These are phyloP conservation scores for Trichomycterus rosablanca DNA, from an alignment of 2,113 vertebrate genomes.

Conservation along the genomic window DNA sequence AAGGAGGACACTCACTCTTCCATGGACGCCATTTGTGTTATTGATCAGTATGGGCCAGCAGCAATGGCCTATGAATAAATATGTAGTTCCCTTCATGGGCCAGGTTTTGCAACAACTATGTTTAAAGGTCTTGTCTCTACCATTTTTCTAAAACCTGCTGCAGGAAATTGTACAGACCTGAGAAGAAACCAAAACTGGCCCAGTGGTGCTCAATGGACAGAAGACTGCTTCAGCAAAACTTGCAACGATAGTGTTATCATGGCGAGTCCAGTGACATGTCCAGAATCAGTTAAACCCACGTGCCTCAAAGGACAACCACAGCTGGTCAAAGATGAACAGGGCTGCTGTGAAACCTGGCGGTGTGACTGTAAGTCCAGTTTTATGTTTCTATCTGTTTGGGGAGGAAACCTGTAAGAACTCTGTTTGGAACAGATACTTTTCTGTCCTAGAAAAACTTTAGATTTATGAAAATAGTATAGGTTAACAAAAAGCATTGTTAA, in stretches of 20 bases:
- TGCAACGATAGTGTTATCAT: slow-evolving; percentile 49
- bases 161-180: slow-evolving; percentile 48
- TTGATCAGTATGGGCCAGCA: too few relatives aligned
- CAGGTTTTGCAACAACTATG: too few relatives aligned
- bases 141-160: neutral
- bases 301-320: slow-evolving; percentile 50
- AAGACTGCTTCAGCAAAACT: slow-evolving; percentile 52
- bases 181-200: slow-evolving; percentile 43
- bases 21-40: too few relatives aligned
- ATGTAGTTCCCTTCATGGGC: too few relatives aligned
- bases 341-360: slow-evolving; percentile 57
- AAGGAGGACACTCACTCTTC: too few relatives aligned
- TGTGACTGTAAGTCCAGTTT: slow-evolving; percentile 66
- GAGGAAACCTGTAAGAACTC: too few relatives aligned
- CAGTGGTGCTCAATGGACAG: slow-evolving; percentile 50
- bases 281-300: slow-evolving; percentile 11
- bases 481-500: too few relatives aligned
- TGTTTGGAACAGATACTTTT: too few relatives aligned
- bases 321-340: slow-evolving; percentile 47
- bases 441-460: too few relatives aligned
- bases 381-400: neutral
- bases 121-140: too few relatives aligned
- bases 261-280: slow-evolving; percentile 49
- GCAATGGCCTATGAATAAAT: too few relatives aligned
- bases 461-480: too few relatives aligned